A percentile compares a stretch with the other conserved stretches of the same genome.
Evolutionary conservation across 2,797 vertebrate genomes (phyloP).

Genomic region (Arnoldichthys spilopterus): DNA sequence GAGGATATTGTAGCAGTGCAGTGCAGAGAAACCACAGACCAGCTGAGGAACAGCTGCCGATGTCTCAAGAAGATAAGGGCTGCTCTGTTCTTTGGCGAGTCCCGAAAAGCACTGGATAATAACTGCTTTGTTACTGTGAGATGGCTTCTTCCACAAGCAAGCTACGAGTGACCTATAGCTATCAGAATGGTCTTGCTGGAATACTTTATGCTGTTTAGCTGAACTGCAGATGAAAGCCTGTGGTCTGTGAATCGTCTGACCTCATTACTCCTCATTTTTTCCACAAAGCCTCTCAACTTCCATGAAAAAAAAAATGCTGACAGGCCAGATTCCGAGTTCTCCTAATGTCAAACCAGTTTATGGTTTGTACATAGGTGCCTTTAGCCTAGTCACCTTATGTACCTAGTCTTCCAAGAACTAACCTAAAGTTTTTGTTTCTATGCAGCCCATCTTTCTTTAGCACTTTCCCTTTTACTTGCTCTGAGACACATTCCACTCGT

Average conservation of each 20-base stretch:
- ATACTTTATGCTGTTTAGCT: neutral
- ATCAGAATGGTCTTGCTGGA: neutral
- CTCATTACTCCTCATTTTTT: slow-evolving; percentile 8
- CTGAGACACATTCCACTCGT: slow-evolving; percentile 25
- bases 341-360: slow-evolving; percentile 68
- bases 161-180: slow-evolving; percentile 15
- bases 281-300: slow-evolving; percentile 14
- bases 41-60: slow-evolving; percentile 66
- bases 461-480: slow-evolving; percentile 1
- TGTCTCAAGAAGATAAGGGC: slow-evolving; percentile 64
- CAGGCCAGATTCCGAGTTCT: slow-evolving; percentile 54
- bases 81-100: slow-evolving; percentile 63
- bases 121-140: slow-evolving; percentile 66
- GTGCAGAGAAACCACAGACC: slow-evolving; percentile 41
- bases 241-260: neutral
- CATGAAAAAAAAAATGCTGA: slow-evolving; percentile 69
- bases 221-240: slow-evolving; percentile 3
- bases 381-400: slow-evolving; percentile 6
- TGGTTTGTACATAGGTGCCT: neutral
- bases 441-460: neutral
- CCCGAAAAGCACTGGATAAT: slow-evolving; percentile 62
- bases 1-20: slow-evolving; percentile 32
- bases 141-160: slow-evolving; percentile 43
- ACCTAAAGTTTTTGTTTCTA: neutral
- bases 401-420: neutral